Evolutionary conservation across 2,888 invertebrate genomes (phyloP).

Genomic region (Andrena flavipes): DNA sequence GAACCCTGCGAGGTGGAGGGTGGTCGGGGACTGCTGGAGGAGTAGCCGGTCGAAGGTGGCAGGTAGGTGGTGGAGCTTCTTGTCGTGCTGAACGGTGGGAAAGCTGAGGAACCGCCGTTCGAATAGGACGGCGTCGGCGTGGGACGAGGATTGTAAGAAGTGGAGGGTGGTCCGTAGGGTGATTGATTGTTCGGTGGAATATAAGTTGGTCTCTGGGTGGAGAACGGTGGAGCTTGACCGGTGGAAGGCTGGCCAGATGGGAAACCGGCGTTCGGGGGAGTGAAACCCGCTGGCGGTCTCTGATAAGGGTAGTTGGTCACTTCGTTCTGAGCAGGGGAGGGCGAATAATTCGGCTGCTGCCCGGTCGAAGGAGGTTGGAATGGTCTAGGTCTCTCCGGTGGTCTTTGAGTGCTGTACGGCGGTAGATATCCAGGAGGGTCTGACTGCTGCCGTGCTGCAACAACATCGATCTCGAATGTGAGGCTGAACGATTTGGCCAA

Average conservation of each 20-base stretch:
- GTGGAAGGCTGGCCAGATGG: conserved; percentile 51
- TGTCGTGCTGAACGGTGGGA: conserved; percentile 78
- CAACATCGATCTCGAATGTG: conserved; percentile 28
- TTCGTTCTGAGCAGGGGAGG: conserved; percentile 73
- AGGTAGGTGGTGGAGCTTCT: conserved; percentile 68
- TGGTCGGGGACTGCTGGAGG: conserved; percentile 43
- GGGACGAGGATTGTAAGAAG: conserved; percentile 73
- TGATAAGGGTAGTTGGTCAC: conserved; percentile 76
- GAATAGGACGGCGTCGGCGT: conserved; percentile 63
- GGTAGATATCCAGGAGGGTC: conserved; percentile 85
- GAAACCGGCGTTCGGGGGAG: conserved; percentile 66
- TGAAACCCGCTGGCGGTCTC: conserved; percentile 77
- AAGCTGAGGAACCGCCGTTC: conserved; percentile 72
- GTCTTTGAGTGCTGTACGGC: conserved; percentile 86
- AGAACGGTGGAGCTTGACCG: conserved; percentile 47
- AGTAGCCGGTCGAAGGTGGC: conserved; percentile 41
- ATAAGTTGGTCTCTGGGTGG: conserved; percentile 73
- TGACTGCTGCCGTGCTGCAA: conserved; percentile 88
- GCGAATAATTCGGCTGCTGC: conserved; percentile 81
- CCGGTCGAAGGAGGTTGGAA: conserved; percentile 86
- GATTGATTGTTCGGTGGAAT: conserved; percentile 73
- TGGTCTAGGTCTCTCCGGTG: conserved; percentile 89
- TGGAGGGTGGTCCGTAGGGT: conserved; percentile 68
- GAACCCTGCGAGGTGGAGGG: conserved; percentile 18
- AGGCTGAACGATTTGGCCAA: not conserved